Conservation (phyloP, 92 coral and sea anemone species). For the Umimayanthus kanabou region DNA sequence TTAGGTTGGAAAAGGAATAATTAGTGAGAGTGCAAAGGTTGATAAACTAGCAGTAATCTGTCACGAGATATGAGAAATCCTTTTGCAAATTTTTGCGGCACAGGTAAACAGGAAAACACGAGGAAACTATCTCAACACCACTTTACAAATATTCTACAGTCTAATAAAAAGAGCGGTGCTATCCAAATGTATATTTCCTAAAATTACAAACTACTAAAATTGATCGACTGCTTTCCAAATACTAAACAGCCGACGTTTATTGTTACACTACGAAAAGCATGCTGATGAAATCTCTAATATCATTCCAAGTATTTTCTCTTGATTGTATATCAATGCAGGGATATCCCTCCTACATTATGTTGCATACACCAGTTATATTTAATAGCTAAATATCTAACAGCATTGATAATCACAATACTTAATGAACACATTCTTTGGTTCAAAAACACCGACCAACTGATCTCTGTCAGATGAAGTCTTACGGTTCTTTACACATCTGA, state of each 20-base stretch:
- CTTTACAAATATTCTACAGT: constrained; percentile 11
- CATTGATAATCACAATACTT: neutral
- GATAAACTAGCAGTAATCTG: too few species aligned
- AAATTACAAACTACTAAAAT: neutral
- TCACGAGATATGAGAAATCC: too few species aligned
- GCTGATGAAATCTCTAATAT: neutral
- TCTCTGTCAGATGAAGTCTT: neutral
- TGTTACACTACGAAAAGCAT: neutral
- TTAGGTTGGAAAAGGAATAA: too few species aligned
- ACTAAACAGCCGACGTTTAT: neutral
- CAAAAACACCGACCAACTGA: neutral
- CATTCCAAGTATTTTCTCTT: neutral
- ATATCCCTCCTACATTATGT: neutral
- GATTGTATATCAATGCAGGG: neutral
- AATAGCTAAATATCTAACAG: neutral
- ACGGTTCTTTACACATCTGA: constrained; percentile 67
- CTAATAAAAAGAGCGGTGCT: constrained; percentile 13
- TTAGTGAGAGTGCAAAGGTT: too few species aligned
- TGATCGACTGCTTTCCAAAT: constrained; percentile 9
- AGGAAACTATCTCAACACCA: neutral
- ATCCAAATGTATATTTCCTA: constrained; percentile 10
- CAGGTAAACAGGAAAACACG: too few species aligned
- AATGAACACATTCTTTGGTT: neutral
- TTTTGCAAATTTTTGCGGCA: neutral
- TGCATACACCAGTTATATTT: neutral